Percentiles rank a stretch among this genome's conserved stretches.
Evolutionary conservation across 2,888 invertebrate species (phyloP).

Genomic region (Aethes cnicana): DNA sequence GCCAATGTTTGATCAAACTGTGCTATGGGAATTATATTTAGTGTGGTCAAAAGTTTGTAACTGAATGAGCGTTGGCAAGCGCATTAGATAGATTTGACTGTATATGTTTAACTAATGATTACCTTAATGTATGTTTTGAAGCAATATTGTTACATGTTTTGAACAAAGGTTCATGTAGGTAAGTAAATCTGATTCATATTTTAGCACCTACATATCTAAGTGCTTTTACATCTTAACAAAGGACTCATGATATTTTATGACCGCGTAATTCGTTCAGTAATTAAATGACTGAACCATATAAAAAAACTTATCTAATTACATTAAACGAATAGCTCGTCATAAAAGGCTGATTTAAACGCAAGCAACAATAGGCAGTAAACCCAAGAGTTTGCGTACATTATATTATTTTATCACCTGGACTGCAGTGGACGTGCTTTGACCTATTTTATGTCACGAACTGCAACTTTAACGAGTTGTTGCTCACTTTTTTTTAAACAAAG

Average conservation of each 20-base stretch:
- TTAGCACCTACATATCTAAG: no score
- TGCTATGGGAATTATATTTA: background rate
- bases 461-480: constrained; percentile 45
- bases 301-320: constrained; percentile 31
- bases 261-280: background rate
- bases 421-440: constrained; percentile 38
- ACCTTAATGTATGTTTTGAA: no score
- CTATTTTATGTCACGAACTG: constrained; percentile 58
- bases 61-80: constrained; percentile 34
- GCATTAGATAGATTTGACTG: constrained; percentile 39
- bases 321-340: background rate
- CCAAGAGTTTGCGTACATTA: constrained; percentile 34
- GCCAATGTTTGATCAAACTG: constrained; percentile 36
- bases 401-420: constrained; percentile 24
- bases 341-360: constrained; percentile 27
- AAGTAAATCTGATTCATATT: no score
- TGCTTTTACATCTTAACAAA: no score
- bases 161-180: no score
- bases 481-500: constrained; percentile 37
- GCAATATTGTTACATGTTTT: no score
- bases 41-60: constrained; percentile 26
- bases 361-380: constrained; percentile 46
- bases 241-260: no score
- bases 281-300: background rate
- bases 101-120: no score